Evolutionary conservation across 2,113 vertebrate genomes (phyloP).

Genomic region (Rattus rattus): DNA sequence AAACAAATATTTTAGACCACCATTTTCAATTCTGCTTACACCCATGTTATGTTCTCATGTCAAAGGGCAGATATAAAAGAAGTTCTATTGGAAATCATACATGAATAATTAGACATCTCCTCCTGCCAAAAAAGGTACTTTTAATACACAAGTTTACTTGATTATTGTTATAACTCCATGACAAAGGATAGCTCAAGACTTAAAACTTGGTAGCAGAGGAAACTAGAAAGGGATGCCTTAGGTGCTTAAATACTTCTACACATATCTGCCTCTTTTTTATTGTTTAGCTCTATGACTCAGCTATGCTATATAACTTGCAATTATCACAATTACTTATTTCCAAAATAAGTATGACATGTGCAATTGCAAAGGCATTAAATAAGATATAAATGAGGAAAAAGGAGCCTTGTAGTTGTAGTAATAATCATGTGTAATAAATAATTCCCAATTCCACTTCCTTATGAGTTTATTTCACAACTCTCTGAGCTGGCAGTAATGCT

Average conservation of each 20-base stretch:
- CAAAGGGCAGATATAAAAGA: not conserved
- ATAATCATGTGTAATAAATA: constrained; percentile 6
- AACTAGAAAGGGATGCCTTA: not conserved
- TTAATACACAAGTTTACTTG: not conserved
- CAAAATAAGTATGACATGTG: not conserved
- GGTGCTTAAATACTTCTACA: not conserved
- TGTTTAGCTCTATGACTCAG: not conserved
- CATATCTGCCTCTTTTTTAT: not conserved
- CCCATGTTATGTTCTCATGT: not conserved
- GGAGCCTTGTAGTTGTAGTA: not conserved
- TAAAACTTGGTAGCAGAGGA: not conserved
- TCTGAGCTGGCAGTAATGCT: not conserved
- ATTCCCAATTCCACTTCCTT: not conserved
- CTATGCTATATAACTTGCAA: not conserved
- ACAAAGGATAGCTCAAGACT: not conserved
- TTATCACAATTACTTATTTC: not conserved
- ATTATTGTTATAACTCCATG: not conserved
- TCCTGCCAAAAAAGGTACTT: not conserved
- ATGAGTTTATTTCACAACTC: constrained; percentile 23
- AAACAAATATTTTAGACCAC: not conserved
- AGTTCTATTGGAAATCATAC: not conserved
- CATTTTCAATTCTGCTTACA: not conserved
- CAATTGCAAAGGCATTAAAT: constrained; percentile 7
- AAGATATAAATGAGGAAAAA: not conserved
- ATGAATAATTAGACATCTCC: not conserved